Evolutionary conservation across 2,797 vertebrate species (phyloP), one percentile per base, ranked within the genome.

Genomic region (Miichthys miiuy): DNA sequence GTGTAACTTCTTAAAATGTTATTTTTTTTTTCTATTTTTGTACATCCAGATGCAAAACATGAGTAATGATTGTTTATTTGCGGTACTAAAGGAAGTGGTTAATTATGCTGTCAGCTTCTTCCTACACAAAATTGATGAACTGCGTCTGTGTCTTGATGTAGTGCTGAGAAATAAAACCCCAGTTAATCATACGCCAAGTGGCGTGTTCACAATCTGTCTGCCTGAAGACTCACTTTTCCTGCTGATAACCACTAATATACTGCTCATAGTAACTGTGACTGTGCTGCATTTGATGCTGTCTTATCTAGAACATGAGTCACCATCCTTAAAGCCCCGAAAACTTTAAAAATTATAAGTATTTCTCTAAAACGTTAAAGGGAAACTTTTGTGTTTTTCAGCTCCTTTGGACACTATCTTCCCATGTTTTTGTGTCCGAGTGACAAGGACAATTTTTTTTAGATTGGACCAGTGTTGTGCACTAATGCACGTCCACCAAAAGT

Each of bases 1-100:
- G 70, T 63, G 46, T 61, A 84, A 65, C 52, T 66, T 80, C 44
- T 27, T 47, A 48, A 77, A 79, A 69, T 38, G 20, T 14, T 21
- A 14, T 82, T 78, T 75, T 75, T 80, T n/a, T 58, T 63, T 58
- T 63, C 25, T 72, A 48, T 72, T 72, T 81, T 68, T 68, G 55
- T 62, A 75, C 64, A 56, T 78, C 62, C 81, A 86, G 65, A 84
- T 80, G 66, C 75, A 65, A 65, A 57, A 80, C 70, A 71, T 87
- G 87, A 88, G 69, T 89, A 79, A 93, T 89, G 82, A 79, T 55
- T 87, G 88, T 88, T 90, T 91, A 86, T 91, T 80, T 85, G 79
- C 30, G 50, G 46, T 72, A 72, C 78, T 72, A 83, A 81, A 87
- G 87, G 87, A 91, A 88, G 87, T 89, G 89, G 83, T 85, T 91